These are phyloP conservation scores for Clavelina lepadiformis DNA, from an alignment of 23 tunicate genomes.

Conservation along the genomic window DNA sequence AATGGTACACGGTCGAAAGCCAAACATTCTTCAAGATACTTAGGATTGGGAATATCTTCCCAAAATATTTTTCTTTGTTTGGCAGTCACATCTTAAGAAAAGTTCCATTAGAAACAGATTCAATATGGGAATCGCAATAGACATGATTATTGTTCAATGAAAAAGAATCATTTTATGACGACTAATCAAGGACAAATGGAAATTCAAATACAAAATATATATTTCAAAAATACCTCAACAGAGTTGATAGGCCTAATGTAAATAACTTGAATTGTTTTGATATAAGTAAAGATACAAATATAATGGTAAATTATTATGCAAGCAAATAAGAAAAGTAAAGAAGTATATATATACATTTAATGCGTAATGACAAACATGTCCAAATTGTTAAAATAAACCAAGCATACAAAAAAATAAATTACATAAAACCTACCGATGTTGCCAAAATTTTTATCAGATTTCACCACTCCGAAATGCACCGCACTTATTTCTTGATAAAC, in stretches of 20 bases:
- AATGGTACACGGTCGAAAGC: slow-evolving; percentile 17
- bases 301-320: no score
- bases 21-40: not conserved
- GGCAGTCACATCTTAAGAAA: slow-evolving; percentile 7
- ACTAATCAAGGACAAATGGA: not conserved
- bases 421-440: slow-evolving; percentile 1
- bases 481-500: not conserved
- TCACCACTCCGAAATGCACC: not conserved
- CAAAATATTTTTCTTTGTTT: slow-evolving; percentile 9
- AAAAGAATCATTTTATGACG: no score
- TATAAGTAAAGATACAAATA: no score
- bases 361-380: not conserved
- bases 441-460: slow-evolving; percentile 3
- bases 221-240: not conserved
- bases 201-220: not conserved
- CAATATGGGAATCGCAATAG: no score
- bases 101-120: no score
- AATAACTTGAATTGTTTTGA: no score
- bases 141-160: no score
- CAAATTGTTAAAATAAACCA: not conserved
- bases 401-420: no score
- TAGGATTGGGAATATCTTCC: not conserved
- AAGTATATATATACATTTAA: no score
- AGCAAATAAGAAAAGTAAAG: no score
- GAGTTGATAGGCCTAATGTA: no score